Evolutionary conservation across 1,140 invertebrate species (phyloP).

Genomic region (Magallana ariakensis): DNA sequence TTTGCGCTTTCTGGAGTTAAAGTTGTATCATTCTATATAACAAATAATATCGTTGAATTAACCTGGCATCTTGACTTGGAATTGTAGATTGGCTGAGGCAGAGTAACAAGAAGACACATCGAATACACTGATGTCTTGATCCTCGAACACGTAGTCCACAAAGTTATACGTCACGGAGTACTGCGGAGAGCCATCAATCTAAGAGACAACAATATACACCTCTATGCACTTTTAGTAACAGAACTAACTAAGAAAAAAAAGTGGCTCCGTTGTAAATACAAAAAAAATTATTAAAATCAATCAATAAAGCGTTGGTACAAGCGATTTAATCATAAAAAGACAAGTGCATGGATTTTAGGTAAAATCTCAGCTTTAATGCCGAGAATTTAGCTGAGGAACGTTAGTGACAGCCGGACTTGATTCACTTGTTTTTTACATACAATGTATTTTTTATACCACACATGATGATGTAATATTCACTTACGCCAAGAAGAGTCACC

Average conservation of each 20-base stretch:
- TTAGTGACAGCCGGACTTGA: background rate
- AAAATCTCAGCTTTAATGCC: no score
- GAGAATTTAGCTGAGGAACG: no score
- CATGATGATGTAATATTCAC: constrained; percentile 16
- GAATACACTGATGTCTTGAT: constrained; percentile 62
- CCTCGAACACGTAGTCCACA: constrained; percentile 64
- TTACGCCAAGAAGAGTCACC: constrained; percentile 54
- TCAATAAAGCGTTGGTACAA: no score
- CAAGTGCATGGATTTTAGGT: no score
- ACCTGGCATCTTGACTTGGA: constrained; percentile 67
- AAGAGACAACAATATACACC: constrained; percentile 41
- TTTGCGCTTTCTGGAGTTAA: background rate
- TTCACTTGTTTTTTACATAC: background rate
- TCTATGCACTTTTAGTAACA: no score
- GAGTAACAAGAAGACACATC: constrained; percentile 68
- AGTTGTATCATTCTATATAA: no score
- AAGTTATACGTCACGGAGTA: constrained; percentile 62
- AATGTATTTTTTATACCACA: background rate
- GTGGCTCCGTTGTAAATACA: no score
- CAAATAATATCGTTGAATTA: no score
- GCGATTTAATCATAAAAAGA: no score
- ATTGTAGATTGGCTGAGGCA: constrained; percentile 60
- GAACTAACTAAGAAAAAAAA: no score
- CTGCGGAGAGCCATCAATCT: constrained; percentile 44
- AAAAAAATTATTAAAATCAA: no score